Evolutionary conservation across 2,113 vertebrate species (phyloP).

Genomic region (Cyprinodon brontotheroides): DNA sequence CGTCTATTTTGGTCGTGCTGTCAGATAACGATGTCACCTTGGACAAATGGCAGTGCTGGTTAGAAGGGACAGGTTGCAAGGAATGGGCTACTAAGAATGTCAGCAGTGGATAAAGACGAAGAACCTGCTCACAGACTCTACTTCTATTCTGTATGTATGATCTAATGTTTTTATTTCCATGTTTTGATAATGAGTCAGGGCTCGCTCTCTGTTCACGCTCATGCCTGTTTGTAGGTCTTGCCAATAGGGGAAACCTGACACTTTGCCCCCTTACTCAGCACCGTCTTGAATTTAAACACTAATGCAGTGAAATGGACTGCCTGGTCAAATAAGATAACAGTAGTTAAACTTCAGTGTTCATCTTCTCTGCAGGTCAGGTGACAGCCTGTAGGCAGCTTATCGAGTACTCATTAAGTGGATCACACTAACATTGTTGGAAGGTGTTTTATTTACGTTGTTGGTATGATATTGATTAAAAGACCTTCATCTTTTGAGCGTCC

Average conservation of each 20-base stretch:
- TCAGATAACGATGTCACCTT: constrained; percentile 78
- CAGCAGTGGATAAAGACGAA: constrained; percentile 74
- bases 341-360: constrained; percentile 20
- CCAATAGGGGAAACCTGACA: constrained; percentile 67
- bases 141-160: constrained; percentile 84
- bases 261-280: constrained; percentile 52
- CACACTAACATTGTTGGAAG: constrained; percentile 45
- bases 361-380: constrained; percentile 37
- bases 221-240: constrained; percentile 47
- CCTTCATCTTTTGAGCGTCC: constrained; percentile 27
- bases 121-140: constrained; percentile 78
- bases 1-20: constrained; percentile 78
- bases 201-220: constrained; percentile 31
- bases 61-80: constrained; percentile 70
- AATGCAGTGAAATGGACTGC: constrained; percentile 34
- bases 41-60: constrained; percentile 60
- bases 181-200: constrained; percentile 28
- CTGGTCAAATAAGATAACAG: constrained; percentile 4
- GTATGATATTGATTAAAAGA: constrained; percentile 30
- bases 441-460: constrained; percentile 17
- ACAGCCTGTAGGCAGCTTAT: constrained; percentile 55
- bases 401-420: constrained; percentile 63
- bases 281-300: constrained; percentile 18
- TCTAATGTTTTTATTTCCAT: constrained; percentile 45
- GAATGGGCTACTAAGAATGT: constrained; percentile 77